Evolutionary conservation across 2,888 invertebrate genomes (phyloP).

Genomic region (Blastobasis lacticolella): DNA sequence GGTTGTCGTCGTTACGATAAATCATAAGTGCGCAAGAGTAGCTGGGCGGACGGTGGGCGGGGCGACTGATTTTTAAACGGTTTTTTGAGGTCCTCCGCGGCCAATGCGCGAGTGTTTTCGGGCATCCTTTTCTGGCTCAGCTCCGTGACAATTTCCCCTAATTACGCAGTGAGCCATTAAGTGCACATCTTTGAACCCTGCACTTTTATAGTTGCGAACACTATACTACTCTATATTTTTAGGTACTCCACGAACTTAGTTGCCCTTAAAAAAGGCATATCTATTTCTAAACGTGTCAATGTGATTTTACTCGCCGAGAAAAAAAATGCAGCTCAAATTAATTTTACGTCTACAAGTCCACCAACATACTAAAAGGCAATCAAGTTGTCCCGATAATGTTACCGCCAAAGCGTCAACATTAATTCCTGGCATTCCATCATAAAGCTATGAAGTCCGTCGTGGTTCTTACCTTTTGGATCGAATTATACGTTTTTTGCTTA

Average conservation of each 20-base stretch:
- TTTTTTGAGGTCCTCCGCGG: conserved; percentile 64
- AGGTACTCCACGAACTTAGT: no score
- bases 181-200: no score
- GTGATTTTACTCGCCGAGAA: no score
- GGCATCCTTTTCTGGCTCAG: conserved; percentile 63
- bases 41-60: conserved; percentile 67
- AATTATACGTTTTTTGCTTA: conserved; percentile 26
- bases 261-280: no score
- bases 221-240: no score
- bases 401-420: no score
- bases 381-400: no score
- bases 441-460: not conserved
- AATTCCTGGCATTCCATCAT: conserved; percentile 14
- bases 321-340: no score
- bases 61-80: conserved; percentile 71
- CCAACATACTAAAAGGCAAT: no score
- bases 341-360: no score
- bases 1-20: conserved; percentile 67
- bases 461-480: not conserved
- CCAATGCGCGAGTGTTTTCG: conserved; percentile 64
- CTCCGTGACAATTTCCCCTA: conserved; percentile 65
- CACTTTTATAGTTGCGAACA: no score
- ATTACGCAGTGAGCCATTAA: conserved; percentile 34
- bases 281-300: no score
- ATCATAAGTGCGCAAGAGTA: conserved; percentile 68